Base-by-base conservation (phyloP, 2,113 vertebrate genomes). In the Podarcis muralis region DNA sequence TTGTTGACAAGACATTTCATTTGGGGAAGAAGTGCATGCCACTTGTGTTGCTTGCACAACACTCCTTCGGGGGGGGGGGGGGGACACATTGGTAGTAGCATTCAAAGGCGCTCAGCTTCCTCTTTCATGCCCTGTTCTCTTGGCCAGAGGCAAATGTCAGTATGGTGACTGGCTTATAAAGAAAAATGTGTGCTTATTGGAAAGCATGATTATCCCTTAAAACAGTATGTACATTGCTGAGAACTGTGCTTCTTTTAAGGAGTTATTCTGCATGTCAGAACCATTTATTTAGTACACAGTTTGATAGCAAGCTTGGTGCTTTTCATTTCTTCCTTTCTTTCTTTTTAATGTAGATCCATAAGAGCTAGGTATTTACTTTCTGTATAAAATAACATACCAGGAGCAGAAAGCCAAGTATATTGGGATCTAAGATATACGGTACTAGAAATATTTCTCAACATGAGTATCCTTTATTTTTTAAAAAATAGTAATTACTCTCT, bases 51-150 rank as follows among this genome's bases (percentile, higher is more conserved):
- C 4, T 32, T 12, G 0, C 32, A 15, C 71, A 15, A 59, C 40
- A 83, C 27, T 9, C 13, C 16, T 3, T 79, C 8, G 84, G 35
- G 82, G 40, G 23, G 35, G 82, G 48, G 23, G 35, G 81, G 35
- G 16, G 27, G 0, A 77, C 0, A 0, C 53, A 66, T 27, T 92
- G 74, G 87, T 20, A 1, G n/a, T 57, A 75, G 20, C 0, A 0
- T 81, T 37, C 53, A 18, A 40, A 84, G 66, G 22, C 74, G 12
- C 37, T 77, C 68, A 13, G 69, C 18, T n/a, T 0, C 27, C 1
- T 18, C 30, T 87, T 5, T 48, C 16, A 0, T 5, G 32, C 87
- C 59, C 57, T 66, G 6, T 62, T 75, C 59, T 88, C 77, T 30
- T 7, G 71, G 74, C 57, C 62, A 65, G 82, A 86, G 87, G 78